phyloP scores from a whole-genome alignment of 2,113 vertebrate species.

The Pygoscelis adeliae region DNA sequence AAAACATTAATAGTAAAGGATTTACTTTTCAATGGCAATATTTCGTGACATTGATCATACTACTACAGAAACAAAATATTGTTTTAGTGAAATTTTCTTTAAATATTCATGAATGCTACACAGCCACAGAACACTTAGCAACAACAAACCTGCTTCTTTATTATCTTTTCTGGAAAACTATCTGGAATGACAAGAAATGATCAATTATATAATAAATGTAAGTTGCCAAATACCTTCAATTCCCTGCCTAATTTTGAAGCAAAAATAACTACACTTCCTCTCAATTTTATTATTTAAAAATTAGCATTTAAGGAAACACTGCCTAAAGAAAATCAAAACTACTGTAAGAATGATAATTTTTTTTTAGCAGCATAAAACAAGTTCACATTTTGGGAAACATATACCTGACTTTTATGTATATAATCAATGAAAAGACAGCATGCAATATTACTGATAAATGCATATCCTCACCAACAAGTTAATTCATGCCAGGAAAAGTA shows the following conservation, averaged over 20 bases:
- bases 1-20: background rate
- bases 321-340: conserved; percentile 29
- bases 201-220: background rate
- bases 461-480: background rate
- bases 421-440: background rate
- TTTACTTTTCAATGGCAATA: background rate
- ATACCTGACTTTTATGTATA: background rate
- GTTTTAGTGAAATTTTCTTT: background rate
- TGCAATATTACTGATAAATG: background rate
- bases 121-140: background rate
- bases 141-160: background rate
- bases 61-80: background rate
- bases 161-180: background rate
- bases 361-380: background rate
- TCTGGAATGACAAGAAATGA: background rate
- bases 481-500: background rate
- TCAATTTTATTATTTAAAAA: conserved; percentile 8
- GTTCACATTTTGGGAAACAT: background rate
- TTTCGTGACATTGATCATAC: background rate
- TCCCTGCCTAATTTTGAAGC: conserved; percentile 14
- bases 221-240: background rate
- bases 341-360: background rate
- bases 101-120: background rate
- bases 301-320: background rate
- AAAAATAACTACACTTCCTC: conserved; percentile 6